Conservation (phyloP, 2,888 invertebrate species). For the Orgyia antiqua region DNA sequence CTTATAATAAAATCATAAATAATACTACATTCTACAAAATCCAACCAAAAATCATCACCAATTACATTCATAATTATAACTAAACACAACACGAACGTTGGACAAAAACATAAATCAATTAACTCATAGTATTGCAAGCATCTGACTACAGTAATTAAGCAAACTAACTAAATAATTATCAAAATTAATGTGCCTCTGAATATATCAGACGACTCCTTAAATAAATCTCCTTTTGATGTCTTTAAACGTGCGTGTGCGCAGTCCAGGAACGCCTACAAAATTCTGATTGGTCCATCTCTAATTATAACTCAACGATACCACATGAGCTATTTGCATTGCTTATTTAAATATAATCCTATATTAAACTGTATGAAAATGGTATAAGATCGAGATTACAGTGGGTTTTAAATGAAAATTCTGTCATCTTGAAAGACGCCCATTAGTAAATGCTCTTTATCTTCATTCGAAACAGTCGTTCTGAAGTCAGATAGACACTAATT, state of each 20-base stretch:
- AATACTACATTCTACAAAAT: background rate
- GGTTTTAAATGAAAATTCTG: constrained; percentile 44
- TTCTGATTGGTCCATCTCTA: constrained; percentile 65
- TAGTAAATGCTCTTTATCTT: constrained; percentile 69
- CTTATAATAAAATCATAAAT: background rate
- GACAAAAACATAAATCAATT: constrained; percentile 30
- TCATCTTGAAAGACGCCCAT: constrained; percentile 73
- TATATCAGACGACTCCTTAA: constrained; percentile 59
- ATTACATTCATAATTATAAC: constrained; percentile 24
- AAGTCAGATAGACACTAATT: constrained; percentile 43
- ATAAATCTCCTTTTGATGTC: constrained; percentile 64
- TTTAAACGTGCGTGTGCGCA: constrained; percentile 48
- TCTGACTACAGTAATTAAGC: constrained; percentile 67
- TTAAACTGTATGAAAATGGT: constrained; percentile 11
- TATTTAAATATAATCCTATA: constrained; percentile 32
- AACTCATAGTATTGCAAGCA: constrained; percentile 29
- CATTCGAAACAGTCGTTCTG: constrained; percentile 46
- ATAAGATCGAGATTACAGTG: constrained; percentile 21
- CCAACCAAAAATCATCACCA: constrained; percentile 18
- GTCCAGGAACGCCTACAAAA: constrained; percentile 48
- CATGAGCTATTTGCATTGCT: constrained; percentile 73
- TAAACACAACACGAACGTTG: constrained; percentile 6
- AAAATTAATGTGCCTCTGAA: constrained; percentile 67
- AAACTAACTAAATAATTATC: constrained; percentile 75
- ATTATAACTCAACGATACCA: constrained; percentile 61